Percentiles rank a stretch among this genome's conserved stretches.
Evolutionary conservation across 2,888 invertebrate species (phyloP).

Genomic region (Beris chalybata): DNA sequence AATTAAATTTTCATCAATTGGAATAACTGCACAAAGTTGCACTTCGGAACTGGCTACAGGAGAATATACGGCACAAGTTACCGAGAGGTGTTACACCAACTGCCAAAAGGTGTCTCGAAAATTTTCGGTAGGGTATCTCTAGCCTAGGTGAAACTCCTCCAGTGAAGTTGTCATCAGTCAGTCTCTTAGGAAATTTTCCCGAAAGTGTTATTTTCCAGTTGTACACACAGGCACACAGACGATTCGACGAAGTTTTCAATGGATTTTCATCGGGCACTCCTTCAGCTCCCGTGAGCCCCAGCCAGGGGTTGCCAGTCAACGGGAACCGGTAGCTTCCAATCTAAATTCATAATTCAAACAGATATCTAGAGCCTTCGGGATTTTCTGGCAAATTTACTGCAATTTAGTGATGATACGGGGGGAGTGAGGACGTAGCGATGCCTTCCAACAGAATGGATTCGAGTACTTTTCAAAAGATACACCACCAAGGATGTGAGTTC

Average conservation of each 20-base stretch:
- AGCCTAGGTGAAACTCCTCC: background rate
- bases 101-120: constrained; percentile 10
- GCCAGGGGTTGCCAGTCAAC: too few species aligned
- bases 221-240: constrained; percentile 3
- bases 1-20: constrained; percentile 38
- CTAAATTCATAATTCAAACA: constrained; percentile 38
- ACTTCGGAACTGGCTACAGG: background rate
- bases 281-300: background rate
- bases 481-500: background rate
- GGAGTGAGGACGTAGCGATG: constrained; percentile 17
- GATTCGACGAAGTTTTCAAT: background rate
- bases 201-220: constrained; percentile 21
- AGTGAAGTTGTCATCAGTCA: constrained; percentile 23
- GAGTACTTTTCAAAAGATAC: background rate
- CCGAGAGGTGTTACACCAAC: constrained; percentile 14
- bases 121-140: background rate
- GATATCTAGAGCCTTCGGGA: constrained; percentile 36
- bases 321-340: constrained; percentile 11
- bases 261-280: background rate
- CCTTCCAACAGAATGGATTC: background rate
- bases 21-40: constrained; percentile 28
- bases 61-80: background rate
- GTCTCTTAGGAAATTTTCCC: constrained; percentile 12
- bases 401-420: constrained; percentile 31
- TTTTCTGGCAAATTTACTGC: constrained; percentile 39